Percentiles rank a stretch among this genome's conserved stretches.
These are phyloP conservation scores for Gavia stellata DNA, from an alignment of 2,113 vertebrate genomes.

Conservation along the genomic window DNA sequence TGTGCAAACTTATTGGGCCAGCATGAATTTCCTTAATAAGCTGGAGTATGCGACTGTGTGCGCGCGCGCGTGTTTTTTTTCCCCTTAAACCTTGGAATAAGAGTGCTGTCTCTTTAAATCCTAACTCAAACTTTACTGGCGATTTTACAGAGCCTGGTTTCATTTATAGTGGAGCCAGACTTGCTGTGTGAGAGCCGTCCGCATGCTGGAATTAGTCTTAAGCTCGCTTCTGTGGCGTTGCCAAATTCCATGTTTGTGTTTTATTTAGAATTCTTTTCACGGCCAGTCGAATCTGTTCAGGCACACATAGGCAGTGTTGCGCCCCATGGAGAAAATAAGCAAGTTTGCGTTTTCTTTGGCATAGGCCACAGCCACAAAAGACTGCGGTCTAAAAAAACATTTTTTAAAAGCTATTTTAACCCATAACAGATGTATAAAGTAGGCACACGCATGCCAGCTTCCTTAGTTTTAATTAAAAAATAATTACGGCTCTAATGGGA, in stretches of 20 bases:
- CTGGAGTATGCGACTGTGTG: not conserved
- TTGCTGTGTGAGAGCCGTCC: slow-evolving; percentile 84
- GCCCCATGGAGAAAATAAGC: slow-evolving; percentile 83
- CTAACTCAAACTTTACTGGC: slow-evolving; percentile 81
- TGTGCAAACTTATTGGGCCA: slow-evolving; percentile 60
- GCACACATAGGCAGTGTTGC: slow-evolving; percentile 80
- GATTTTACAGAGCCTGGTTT: slow-evolving; percentile 91
- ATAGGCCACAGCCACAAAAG: slow-evolving; percentile 80
- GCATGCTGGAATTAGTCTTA: slow-evolving; percentile 85
- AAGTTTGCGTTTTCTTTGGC: slow-evolving; percentile 84
- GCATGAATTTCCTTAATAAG: slow-evolving; percentile 52
- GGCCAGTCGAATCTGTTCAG: slow-evolving; percentile 83
- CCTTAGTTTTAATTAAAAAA: slow-evolving; percentile 87
- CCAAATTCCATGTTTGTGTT: slow-evolving; percentile 88
- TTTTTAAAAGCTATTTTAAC: slow-evolving; percentile 85
- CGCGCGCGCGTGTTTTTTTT: not conserved
- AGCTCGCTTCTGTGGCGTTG: slow-evolving; percentile 84
- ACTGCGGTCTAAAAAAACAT: slow-evolving; percentile 79
- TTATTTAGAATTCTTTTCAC: slow-evolving; percentile 89
- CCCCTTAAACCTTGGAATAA: slow-evolving; percentile 38
- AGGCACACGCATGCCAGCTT: slow-evolving; percentile 78
- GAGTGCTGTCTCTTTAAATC: slow-evolving; percentile 81
- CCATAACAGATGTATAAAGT: slow-evolving; percentile 84
- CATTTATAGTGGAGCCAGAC: slow-evolving; percentile 91
- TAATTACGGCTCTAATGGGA: slow-evolving; percentile 82